These are phyloP conservation scores for Podarcis lilfordi DNA, from an alignment of 2,797 vertebrate genomes.

Conservation along the genomic window DNA sequence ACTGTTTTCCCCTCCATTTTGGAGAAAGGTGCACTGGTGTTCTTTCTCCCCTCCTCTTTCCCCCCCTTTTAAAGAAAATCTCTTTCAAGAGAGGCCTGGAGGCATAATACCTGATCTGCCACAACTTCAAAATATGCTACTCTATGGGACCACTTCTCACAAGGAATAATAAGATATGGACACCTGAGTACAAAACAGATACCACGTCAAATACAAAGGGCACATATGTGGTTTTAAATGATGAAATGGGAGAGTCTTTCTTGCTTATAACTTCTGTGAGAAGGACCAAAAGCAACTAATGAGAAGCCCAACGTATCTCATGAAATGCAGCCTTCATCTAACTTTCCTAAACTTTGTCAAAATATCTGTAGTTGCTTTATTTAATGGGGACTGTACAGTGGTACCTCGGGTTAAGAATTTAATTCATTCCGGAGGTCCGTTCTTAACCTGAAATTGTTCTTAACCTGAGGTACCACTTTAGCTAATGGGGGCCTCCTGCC, in stretches of 20 bases:
- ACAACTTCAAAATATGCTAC: neutral
- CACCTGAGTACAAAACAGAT: neutral
- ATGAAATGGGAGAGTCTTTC: neutral
- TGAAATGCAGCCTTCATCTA: neutral
- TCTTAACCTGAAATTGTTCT: too few relatives aligned
- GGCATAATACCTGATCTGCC: neutral
- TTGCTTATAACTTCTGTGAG: neutral
- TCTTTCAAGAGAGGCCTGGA: neutral
- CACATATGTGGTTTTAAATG: neutral
- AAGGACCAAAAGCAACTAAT: neutral
- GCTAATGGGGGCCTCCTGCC: too few relatives aligned
- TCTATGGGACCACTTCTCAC: neutral
- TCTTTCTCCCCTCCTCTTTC: neutral
- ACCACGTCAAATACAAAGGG: neutral
- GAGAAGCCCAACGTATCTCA: neutral
- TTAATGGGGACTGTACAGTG: neutral
- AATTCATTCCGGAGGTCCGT: too few relatives aligned
- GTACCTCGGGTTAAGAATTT: too few relatives aligned
- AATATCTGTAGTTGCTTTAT: neutral
- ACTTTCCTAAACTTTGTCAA: neutral
- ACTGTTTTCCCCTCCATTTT: conserved; percentile 11
- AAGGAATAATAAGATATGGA: neutral
- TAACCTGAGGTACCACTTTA: too few relatives aligned
- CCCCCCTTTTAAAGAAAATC: neutral
- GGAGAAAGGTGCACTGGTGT: neutral